phyloP scores from a whole-genome alignment of 2,797 vertebrate species.

The Mormyrops attenuatus region DNA sequence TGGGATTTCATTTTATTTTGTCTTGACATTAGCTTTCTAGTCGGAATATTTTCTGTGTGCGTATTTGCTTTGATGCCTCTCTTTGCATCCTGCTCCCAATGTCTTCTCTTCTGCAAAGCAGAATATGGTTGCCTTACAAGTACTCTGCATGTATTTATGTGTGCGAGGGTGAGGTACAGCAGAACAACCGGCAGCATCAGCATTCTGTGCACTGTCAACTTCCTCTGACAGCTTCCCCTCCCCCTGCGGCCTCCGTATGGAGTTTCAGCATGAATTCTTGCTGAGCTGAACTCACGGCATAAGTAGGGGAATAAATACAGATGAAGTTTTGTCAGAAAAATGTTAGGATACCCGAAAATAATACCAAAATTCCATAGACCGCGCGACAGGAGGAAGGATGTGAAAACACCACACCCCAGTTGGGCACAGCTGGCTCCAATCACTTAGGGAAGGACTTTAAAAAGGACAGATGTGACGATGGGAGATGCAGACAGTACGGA shows the following conservation, averaged over 20 bases:
- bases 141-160: not conserved
- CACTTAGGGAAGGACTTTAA: not conserved
- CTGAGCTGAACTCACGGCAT: not conserved
- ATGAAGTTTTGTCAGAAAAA: not conserved
- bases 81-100: not conserved
- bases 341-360: not conserved
- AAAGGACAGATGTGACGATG: not conserved
- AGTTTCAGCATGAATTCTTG: constrained; percentile 9
- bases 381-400: not conserved
- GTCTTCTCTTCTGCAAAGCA: not conserved
- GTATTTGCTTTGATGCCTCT: not conserved
- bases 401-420: not conserved
- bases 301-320: not conserved
- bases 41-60: not conserved
- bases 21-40: not conserved
- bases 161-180: not conserved
- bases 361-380: not conserved
- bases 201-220: not conserved
- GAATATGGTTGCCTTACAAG: not conserved
- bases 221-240: not conserved
- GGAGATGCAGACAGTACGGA: not conserved
- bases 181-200: not conserved
- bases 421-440: not conserved
- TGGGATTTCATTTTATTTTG: not conserved
- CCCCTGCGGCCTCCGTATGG: not conserved